phyloP scores from a whole-genome alignment of 2,113 vertebrate genomes.

The Plestiodon gilberti region DNA sequence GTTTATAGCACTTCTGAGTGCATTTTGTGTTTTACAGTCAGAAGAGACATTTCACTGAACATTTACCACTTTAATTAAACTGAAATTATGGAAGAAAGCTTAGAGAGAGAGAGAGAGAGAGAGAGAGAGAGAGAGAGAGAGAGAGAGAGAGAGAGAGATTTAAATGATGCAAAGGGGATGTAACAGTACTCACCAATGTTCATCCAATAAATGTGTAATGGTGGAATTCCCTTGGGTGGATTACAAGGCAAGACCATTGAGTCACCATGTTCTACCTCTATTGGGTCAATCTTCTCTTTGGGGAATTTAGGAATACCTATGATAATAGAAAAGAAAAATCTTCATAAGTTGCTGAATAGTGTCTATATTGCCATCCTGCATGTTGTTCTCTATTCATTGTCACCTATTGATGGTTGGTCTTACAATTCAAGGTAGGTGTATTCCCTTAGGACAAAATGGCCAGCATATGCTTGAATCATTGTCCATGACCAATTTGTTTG shows the following conservation, averaged over 20 bases:
- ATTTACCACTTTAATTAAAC: background rate
- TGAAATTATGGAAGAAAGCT: slow-evolving; percentile 3
- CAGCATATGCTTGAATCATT: background rate
- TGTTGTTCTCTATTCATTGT: background rate
- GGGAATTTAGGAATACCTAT: slow-evolving; percentile 94
- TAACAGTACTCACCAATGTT: slow-evolving; percentile 86
- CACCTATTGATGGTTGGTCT: background rate
- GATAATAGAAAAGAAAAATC: slow-evolving; percentile 21
- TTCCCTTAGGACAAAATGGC: background rate
- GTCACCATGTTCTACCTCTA: slow-evolving; percentile 90
- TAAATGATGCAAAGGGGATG: background rate
- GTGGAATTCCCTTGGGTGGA: slow-evolving; percentile 91
- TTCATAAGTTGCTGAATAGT: background rate
- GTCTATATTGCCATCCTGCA: fast-evolving
- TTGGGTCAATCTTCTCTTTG: slow-evolving; percentile 90
- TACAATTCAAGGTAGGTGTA: background rate
- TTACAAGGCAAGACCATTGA: slow-evolving; percentile 86
- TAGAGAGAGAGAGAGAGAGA: background rate
- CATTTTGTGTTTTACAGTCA: background rate
- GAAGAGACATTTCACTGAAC: background rate
- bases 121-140: fast-evolving
- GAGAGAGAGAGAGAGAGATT: fast-evolving
- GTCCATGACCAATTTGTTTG: background rate
- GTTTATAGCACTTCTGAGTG: background rate
- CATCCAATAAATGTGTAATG: slow-evolving; percentile 97